Conservation (phyloP, 1,140 invertebrate genomes). For the Euglossa dilemma region DNA sequence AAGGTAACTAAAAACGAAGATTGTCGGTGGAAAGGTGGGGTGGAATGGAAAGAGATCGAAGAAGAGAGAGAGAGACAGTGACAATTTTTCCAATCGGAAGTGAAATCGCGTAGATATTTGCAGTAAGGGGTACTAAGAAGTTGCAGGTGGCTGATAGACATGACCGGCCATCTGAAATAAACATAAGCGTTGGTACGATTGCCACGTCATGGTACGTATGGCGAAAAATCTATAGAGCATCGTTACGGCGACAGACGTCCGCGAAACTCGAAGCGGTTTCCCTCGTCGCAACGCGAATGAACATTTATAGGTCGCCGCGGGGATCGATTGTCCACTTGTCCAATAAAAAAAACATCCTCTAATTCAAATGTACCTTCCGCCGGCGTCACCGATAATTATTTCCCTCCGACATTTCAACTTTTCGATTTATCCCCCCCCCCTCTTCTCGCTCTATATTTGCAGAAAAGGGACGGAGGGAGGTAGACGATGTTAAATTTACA, state of each 20-base stretch:
- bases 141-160: slow-evolving; percentile 46
- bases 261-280: slow-evolving; percentile 48
- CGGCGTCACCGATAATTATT: slow-evolving; percentile 3
- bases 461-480: too few species aligned
- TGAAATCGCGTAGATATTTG: slow-evolving; percentile 15
- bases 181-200: slow-evolving; percentile 75
- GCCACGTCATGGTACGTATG: slow-evolving; percentile 78
- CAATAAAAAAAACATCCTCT: slow-evolving; percentile 24
- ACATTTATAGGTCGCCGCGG: slow-evolving; percentile 74
- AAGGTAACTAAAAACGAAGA: too few species aligned
- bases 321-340: slow-evolving; percentile 66
- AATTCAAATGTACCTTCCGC: not conserved
- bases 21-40: too few species aligned
- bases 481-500: not conserved
- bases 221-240: slow-evolving; percentile 77
- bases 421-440: not conserved
- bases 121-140: slow-evolving; percentile 13
- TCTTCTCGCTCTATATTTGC: too few species aligned
- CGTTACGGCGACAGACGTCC: slow-evolving; percentile 64
- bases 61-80: not conserved
- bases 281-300: slow-evolving; percentile 55
- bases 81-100: slow-evolving; percentile 6
- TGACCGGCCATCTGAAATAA: slow-evolving; percentile 75
- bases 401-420: slow-evolving; percentile 27
- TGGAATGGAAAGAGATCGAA: not conserved